Evolutionary conservation across 1,140 invertebrate genomes (phyloP).

Genomic region (Drosophila nigromelanica): DNA sequence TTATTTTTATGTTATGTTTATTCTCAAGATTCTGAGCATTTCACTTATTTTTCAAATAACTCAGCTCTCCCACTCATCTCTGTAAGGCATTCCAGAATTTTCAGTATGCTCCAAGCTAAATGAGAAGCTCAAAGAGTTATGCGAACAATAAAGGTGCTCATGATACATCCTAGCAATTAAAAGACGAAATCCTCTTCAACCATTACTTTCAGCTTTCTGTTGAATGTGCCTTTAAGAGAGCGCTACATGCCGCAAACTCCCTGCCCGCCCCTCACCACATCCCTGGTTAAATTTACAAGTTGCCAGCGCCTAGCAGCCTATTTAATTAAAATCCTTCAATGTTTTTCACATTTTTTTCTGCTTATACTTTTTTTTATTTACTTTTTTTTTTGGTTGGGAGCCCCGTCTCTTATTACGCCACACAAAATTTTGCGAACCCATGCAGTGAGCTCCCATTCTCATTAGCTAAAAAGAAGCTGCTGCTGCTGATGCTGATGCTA

Average conservation of each 20-base stretch:
- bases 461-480: slow-evolving; percentile 78
- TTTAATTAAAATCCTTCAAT: slow-evolving; percentile 82
- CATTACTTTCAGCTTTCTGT: neutral
- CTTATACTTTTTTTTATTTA: slow-evolving; percentile 14
- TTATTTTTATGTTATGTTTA: too few species aligned
- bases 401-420: slow-evolving; percentile 44
- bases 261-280: too few species aligned
- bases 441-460: slow-evolving; percentile 50
- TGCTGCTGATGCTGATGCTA: slow-evolving; percentile 50
- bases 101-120: slow-evolving; percentile 1
- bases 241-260: neutral
- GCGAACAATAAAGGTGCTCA: slow-evolving; percentile 39
- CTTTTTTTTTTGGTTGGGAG: slow-evolving; percentile 8
- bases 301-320: slow-evolving; percentile 51
- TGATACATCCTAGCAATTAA: slow-evolving; percentile 44
- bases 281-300: slow-evolving; percentile 41
- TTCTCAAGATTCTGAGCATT: too few species aligned
- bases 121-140: slow-evolving; percentile 38
- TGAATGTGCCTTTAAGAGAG: neutral
- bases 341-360: slow-evolving; percentile 40
- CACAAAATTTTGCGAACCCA: slow-evolving; percentile 43
- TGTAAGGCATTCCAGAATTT: slow-evolving; percentile 12
- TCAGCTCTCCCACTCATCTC: slow-evolving; percentile 1
- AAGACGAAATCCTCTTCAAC: slow-evolving; percentile 6
- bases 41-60: neutral